Conservation (phyloP, 2,797 vertebrate genomes). For the Florisuga fusca region DNA sequence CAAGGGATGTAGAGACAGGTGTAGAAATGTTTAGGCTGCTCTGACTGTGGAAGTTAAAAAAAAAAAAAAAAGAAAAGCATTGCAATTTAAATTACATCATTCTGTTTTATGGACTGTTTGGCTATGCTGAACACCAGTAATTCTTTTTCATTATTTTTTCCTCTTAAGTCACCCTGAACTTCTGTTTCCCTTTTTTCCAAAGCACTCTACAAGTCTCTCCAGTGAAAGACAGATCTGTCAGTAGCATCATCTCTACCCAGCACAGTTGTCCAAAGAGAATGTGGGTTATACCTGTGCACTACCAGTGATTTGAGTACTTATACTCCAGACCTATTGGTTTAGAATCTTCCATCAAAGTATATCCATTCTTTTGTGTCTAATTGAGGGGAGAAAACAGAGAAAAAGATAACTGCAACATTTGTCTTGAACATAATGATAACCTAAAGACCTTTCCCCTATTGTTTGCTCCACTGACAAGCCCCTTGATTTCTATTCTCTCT, state of each 20-base stretch:
- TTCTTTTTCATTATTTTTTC: background rate
- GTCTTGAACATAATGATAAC: background rate
- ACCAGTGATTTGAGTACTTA: background rate
- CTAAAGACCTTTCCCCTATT: background rate
- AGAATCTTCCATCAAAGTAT: background rate
- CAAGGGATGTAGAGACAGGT: background rate
- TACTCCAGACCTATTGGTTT: background rate
- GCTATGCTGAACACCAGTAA: background rate
- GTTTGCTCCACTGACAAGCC: background rate
- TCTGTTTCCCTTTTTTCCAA: background rate
- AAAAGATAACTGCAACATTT: rapidly evolving
- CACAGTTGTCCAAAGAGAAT: background rate
- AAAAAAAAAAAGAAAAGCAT: background rate
- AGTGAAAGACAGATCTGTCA: background rate
- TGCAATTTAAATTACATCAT: background rate
- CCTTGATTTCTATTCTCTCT: background rate
- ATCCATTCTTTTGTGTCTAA: background rate
- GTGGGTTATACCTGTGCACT: background rate
- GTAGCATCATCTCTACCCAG: background rate
- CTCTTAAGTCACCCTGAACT: background rate
- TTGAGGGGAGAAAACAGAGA: background rate
- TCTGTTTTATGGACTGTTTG: background rate
- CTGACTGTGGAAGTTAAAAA: background rate
- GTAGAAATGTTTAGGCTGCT: background rate
- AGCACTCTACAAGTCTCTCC: background rate